Conservation (phyloP, 2,888 invertebrate genomes). For the Herminia tarsipennalis region DNA sequence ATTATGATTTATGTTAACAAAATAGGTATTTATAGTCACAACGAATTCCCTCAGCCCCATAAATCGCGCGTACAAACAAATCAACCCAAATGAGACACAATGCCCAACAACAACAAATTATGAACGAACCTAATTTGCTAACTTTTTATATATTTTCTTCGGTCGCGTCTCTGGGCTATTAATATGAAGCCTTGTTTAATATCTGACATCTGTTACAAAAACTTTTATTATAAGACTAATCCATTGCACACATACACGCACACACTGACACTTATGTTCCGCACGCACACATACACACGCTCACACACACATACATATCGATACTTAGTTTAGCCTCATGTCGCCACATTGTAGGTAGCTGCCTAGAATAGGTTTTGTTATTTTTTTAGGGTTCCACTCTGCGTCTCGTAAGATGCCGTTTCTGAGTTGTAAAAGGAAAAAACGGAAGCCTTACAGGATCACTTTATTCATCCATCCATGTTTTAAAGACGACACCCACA, state of each 20-base stretch:
- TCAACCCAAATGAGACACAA: conserved; percentile 61
- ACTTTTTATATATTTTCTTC: conserved; percentile 82
- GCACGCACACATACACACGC: conserved; percentile 46
- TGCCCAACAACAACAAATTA: conserved; percentile 69
- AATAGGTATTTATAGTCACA: conserved; percentile 28
- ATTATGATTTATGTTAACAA: background rate
- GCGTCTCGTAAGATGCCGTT: too few species aligned
- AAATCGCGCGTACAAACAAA: conserved; percentile 65
- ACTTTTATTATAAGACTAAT: conserved; percentile 86
- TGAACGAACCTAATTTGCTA: conserved; percentile 74
- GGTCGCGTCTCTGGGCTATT: conserved; percentile 76
- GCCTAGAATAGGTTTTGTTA: conserved; percentile 21
- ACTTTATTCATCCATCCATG: too few species aligned
- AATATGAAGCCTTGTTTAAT: conserved; percentile 84
- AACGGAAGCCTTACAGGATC: too few species aligned
- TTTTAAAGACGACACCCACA: too few species aligned
- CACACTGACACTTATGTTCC: conserved; percentile 49
- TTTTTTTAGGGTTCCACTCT: too few species aligned
- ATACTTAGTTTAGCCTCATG: conserved; percentile 78
- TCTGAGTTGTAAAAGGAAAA: too few species aligned
- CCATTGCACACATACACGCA: conserved; percentile 75
- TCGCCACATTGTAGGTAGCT: conserved; percentile 61
- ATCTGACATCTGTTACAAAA: conserved; percentile 86
- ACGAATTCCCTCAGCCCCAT: conserved; percentile 40
- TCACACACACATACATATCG: conserved; percentile 23